phyloP scores from a whole-genome alignment of 1,140 invertebrate genomes.

The Hyles euphorbiae region DNA sequence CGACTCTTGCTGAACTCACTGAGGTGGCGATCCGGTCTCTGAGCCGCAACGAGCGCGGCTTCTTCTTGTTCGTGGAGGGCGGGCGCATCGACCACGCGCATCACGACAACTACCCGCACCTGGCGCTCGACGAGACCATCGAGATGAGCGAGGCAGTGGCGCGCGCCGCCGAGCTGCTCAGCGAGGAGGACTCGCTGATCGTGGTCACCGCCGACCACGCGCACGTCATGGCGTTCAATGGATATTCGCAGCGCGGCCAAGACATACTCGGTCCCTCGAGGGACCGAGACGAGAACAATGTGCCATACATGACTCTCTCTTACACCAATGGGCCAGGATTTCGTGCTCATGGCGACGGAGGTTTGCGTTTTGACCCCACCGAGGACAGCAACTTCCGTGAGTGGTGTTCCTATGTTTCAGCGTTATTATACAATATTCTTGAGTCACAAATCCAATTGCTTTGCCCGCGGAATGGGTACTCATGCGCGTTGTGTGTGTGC shows the following conservation, averaged over 20 bases:
- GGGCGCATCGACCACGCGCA: conserved; percentile 89
- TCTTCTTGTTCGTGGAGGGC: conserved; percentile 92
- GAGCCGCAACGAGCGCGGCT: conserved; percentile 86
- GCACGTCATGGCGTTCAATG: conserved; percentile 80
- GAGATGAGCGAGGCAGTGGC: conserved; percentile 78
- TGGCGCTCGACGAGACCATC: conserved; percentile 80
- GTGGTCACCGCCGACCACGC: conserved; percentile 83
- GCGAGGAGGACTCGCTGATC: conserved; percentile 78
- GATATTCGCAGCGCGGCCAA: conserved; percentile 78
- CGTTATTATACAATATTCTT: no score
- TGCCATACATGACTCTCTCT: conserved; percentile 82
- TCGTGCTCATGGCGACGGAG: conserved; percentile 44
- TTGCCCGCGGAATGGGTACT: no score
- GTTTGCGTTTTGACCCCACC: conserved; percentile 54
- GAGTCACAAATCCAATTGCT: no score
- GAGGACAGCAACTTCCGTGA: conserved; percentile 56
- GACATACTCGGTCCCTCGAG: conserved; percentile 75
- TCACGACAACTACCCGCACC: conserved; percentile 81
- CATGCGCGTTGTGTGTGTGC: neutral
- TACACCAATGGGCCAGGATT: conserved; percentile 87
- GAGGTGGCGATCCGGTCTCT: conserved; percentile 87
- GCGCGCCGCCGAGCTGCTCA: conserved; percentile 71
- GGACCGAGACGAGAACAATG: conserved; percentile 47
- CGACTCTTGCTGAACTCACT: conserved; percentile 89
- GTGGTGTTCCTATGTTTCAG: conserved; percentile 6